These are phyloP conservation scores for Gandaritis pyraliata DNA, from an alignment of 2,888 invertebrate genomes.

Conservation along the genomic window DNA sequence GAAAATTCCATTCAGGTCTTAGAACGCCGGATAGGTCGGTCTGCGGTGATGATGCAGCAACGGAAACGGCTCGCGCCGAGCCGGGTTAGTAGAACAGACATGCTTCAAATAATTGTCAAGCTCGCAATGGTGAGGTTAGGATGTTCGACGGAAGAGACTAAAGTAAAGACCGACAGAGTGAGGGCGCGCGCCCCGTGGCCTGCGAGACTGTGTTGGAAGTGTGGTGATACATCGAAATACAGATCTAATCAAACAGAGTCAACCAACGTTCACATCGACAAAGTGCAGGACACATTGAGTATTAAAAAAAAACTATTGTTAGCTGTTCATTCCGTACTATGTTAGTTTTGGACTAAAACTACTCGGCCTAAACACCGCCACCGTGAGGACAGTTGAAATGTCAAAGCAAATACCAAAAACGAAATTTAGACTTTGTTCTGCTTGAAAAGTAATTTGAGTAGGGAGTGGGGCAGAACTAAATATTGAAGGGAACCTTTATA, in stretches of 20 bases:
- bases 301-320: conserved; percentile 61
- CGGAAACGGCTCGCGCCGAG: conserved; percentile 81
- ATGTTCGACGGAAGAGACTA: conserved; percentile 76
- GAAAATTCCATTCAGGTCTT: conserved; percentile 83
- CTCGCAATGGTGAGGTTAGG: conserved; percentile 82
- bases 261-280: conserved; percentile 81
- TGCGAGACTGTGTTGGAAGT: conserved; percentile 69
- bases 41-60: conserved; percentile 79
- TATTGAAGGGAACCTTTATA: conserved; percentile 67
- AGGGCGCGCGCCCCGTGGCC: conserved; percentile 62
- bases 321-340: conserved; percentile 80
- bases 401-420: conserved; percentile 84
- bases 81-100: conserved; percentile 80
- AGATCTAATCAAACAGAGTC: conserved; percentile 75
- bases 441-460: conserved; percentile 65
- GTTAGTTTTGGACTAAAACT: conserved; percentile 70
- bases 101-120: conserved; percentile 82
- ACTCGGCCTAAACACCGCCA: conserved; percentile 82
- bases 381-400: conserved; percentile 72
- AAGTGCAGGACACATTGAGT: conserved; percentile 72
- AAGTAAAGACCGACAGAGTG: conserved; percentile 67
- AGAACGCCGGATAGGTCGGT: conserved; percentile 71
- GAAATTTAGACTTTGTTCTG: conserved; percentile 85
- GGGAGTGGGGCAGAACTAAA: conserved; percentile 73
- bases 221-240: conserved; percentile 82